A percentile compares a stretch with the other conserved stretches of the same genome.
Evolutionary conservation across 2,888 invertebrate genomes (phyloP).

Genomic region (Lepidonotus clava): DNA sequence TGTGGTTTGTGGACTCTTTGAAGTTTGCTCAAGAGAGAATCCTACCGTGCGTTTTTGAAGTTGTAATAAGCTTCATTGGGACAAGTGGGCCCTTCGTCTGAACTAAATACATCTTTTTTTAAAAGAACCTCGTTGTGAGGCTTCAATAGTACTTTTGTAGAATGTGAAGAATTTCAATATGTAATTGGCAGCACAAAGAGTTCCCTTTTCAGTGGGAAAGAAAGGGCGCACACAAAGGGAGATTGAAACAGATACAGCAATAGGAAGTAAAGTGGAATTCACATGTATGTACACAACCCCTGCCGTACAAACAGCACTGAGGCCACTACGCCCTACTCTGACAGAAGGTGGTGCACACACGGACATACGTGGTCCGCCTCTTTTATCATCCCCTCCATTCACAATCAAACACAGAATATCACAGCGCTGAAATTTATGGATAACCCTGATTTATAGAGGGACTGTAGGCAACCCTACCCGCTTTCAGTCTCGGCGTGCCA

Average conservation of each 20-base stretch:
- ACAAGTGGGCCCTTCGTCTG: no score
- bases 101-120: no score
- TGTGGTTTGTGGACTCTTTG: no score
- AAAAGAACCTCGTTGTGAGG: no score
- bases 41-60: background rate
- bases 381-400: background rate
- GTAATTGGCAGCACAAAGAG: no score
- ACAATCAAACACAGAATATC: background rate
- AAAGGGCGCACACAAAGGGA: background rate
- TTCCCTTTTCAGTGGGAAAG: background rate
- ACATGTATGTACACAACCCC: background rate
- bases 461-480: background rate
- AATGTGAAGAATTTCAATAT: no score
- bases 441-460: background rate
- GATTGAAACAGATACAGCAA: background rate
- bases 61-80: background rate
- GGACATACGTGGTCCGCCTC: background rate
- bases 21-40: no score
- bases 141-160: no score
- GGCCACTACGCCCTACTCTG: no score
- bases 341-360: background rate
- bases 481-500: background rate
- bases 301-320: background rate
- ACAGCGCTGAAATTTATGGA: background rate
- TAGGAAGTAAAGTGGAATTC: slow-evolving; percentile 9